A percentile compares a stretch with the other conserved stretches of the same genome.
Conservation (phyloP, 2,113 vertebrate species). For the Carassius carassius region DNA sequence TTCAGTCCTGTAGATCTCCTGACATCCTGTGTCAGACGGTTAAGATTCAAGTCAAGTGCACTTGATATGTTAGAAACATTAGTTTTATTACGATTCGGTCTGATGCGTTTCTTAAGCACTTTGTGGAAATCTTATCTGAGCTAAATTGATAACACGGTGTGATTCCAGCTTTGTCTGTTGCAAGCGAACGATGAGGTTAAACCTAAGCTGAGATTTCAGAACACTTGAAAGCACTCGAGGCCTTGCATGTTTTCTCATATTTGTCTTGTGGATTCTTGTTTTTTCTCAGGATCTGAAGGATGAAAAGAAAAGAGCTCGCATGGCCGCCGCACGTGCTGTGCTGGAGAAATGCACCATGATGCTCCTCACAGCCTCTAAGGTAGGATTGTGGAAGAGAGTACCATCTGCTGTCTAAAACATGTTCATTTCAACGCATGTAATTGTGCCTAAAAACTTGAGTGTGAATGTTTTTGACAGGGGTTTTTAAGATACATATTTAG, state of each 20-base stretch:
- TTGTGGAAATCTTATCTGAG: background rate
- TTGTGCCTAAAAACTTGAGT: background rate
- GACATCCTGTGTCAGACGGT: background rate
- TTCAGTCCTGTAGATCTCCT: background rate
- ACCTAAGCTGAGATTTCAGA: background rate
- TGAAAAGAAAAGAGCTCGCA: constrained; percentile 96
- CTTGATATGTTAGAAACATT: background rate
- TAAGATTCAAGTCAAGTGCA: constrained; percentile 33
- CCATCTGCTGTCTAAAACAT: constrained; percentile 17
- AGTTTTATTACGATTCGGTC: background rate
- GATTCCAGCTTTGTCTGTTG: background rate
- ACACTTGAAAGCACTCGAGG: background rate
- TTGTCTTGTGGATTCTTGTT: constrained; percentile 15
- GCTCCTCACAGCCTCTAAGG: constrained; percentile 98
- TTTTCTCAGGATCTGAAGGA: constrained; percentile 91
- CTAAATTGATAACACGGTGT: background rate
- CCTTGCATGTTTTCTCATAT: background rate
- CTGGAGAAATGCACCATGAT: constrained; percentile 99
- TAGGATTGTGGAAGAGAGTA: constrained; percentile 59
- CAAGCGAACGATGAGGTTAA: background rate
- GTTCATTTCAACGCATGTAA: background rate
- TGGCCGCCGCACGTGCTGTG: constrained; percentile 94
- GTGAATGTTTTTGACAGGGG: too few species aligned
- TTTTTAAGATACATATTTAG: background rate
- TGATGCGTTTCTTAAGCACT: background rate